These are phyloP conservation scores for Parauchenoglanis punctatus DNA, from an alignment of 2,797 vertebrate genomes.

Conservation along the genomic window DNA sequence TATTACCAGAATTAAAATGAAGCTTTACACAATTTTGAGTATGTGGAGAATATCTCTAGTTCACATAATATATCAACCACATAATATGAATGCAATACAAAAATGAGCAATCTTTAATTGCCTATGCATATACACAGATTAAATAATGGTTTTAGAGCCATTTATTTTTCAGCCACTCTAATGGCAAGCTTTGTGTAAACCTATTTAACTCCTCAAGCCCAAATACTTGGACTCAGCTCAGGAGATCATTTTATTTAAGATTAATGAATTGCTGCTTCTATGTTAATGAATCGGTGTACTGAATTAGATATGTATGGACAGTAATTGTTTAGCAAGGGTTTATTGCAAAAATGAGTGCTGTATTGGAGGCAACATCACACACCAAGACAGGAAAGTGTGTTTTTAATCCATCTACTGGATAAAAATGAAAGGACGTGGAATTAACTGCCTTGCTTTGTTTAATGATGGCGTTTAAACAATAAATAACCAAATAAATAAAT, in stretches of 20 bases:
- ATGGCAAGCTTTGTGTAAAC: not conserved
- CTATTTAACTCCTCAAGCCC: not conserved
- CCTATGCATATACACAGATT: not conserved
- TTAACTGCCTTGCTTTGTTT: not conserved
- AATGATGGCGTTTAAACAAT: not conserved
- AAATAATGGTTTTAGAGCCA: not conserved
- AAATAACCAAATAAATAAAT: no score
- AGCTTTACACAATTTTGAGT: not conserved
- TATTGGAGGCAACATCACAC: not conserved
- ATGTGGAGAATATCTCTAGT: not conserved
- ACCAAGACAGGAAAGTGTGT: not conserved
- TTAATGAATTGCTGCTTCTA: slow-evolving; percentile 34
- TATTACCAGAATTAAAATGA: not conserved
- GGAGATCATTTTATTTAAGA: slow-evolving; percentile 15
- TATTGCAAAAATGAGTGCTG: slow-evolving; percentile 16
- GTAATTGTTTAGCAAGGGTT: slow-evolving; percentile 26
- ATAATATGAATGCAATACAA: not conserved
- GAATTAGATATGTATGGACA: slow-evolving; percentile 3
- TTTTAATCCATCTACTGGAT: not conserved
- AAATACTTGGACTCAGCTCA: slow-evolving; percentile 3
- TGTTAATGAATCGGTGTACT: slow-evolving; percentile 16
- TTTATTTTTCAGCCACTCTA: not conserved
- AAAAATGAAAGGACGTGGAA: slow-evolving; percentile 6
- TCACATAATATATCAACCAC: slow-evolving; percentile 15
- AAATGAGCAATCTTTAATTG: not conserved